These are phyloP conservation scores for Andrena hattorfiana DNA, from an alignment of 2,888 invertebrate species.

Conservation along the genomic window DNA sequence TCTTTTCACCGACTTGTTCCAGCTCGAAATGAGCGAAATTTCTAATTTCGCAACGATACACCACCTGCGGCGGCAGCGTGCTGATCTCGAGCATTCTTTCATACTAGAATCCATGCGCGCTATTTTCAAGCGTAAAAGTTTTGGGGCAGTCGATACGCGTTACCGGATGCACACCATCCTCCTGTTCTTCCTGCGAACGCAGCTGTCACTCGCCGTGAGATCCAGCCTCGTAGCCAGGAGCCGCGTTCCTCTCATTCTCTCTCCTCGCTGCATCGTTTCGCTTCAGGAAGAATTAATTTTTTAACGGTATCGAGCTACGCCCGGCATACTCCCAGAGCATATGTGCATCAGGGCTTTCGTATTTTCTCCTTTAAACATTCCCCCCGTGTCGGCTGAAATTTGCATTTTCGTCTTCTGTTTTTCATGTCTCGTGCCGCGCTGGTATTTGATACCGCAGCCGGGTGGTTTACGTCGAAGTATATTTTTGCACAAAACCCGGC, in stretches of 20 bases:
- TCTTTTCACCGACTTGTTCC: neutral
- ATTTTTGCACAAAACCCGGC: neutral
- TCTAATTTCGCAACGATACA: constrained; percentile 11
- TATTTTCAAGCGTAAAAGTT: constrained; percentile 36
- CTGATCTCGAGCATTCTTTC: too few species aligned
- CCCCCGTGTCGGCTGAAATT: neutral
- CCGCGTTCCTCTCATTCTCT: constrained; percentile 39
- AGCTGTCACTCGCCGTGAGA: constrained; percentile 47
- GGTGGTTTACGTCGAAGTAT: neutral
- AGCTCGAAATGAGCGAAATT: constrained; percentile 20
- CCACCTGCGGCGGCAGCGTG: neutral
- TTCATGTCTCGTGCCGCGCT: neutral
- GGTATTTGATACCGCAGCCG: neutral
- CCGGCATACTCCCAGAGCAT: neutral
- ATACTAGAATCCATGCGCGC: neutral
- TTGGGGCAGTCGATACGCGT: constrained; percentile 15
- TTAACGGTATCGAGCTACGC: constrained; percentile 18
- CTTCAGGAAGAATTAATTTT: constrained; percentile 42
- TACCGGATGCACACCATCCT: constrained; percentile 44
- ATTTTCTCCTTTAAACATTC: constrained; percentile 17
- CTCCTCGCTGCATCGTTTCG: constrained; percentile 21
- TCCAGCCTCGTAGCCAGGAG: constrained; percentile 9
- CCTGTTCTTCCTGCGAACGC: constrained; percentile 27
- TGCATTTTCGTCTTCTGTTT: constrained; percentile 24
- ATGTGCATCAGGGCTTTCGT: neutral